A percentile compares a stretch with the other conserved stretches of the same genome.
Conservation (phyloP, 1,140 invertebrate species). For the Halictus rubicundus region DNA sequence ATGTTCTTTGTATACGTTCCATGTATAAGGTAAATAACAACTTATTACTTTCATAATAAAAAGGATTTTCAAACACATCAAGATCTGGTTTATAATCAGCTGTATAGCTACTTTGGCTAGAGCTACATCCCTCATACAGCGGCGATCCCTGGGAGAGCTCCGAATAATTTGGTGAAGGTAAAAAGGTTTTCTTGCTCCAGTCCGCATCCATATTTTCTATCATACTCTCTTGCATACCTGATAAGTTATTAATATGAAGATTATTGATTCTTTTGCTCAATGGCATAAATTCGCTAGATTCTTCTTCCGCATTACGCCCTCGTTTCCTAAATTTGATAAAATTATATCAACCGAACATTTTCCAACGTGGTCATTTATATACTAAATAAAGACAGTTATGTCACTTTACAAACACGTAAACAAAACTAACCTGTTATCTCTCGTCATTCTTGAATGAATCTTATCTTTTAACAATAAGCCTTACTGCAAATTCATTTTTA, state of each 20-base stretch:
- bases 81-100: conserved; percentile 82
- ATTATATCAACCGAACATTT: conserved; percentile 1
- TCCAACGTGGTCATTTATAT: not conserved
- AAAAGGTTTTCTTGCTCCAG: conserved; percentile 69
- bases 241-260: conserved; percentile 85
- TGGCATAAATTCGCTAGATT: conserved; percentile 88
- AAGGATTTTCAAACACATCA: conserved; percentile 82
- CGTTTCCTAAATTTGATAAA: conserved; percentile 83
- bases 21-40: conserved; percentile 83
- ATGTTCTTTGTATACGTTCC: conserved; percentile 80
- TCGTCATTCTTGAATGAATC: conserved; percentile 57
- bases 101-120: conserved; percentile 71
- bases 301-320: conserved; percentile 83
- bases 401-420: conserved; percentile 34
- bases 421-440: conserved; percentile 66
- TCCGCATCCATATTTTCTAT: conserved; percentile 71
- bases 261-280: conserved; percentile 90
- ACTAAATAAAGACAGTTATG: conserved; percentile 10
- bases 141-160: conserved; percentile 76
- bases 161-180: conserved; percentile 75
- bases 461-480: not conserved
- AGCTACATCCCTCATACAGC: conserved; percentile 72
- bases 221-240: conserved; percentile 63
- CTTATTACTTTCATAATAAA: conserved; percentile 85
- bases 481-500: conserved; percentile 20